Evolutionary conservation across 2,113 vertebrate genomes (phyloP), one percentile per base, ranked within the genome.

Genomic region (Pterocles gutturalis): DNA sequence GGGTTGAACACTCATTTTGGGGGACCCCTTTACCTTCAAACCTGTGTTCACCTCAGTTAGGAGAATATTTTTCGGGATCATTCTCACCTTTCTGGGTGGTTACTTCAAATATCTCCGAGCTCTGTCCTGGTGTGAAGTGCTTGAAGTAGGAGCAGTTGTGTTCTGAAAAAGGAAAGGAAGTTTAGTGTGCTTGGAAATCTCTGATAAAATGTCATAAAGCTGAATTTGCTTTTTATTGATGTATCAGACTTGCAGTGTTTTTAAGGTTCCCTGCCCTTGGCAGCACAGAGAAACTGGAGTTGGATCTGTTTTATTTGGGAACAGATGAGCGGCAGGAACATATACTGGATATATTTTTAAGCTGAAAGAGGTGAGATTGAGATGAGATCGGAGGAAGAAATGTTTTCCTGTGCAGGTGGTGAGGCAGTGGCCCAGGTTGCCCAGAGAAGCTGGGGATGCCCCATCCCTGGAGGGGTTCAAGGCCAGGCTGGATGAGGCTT

Each of bases 61-160:
- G 41, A 48, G 67, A 89, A 53, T 31, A 34, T 8, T 43, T 83
- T 66, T 83, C 9, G 14, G 26, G 26, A 19, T 46, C 3, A 3
- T 55, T 75, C 98, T 89, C 98, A 99, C 99, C 99, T 98, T 99
- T 99, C 95, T 99, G 99, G 38, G 99, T 99, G 94, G 99, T 99
- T 58, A 99, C 98, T 96, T 99, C 98, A 89, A 99, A 99, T 96
- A 99, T 99, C 93, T 99, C 99, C 0, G 99, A 97, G 64, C 98
- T 99, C 94, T 98, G 96, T 26, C 99, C 99, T 2, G 99, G 99
- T 53, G 99, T 99, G 97, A 99, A 99, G 96, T 99, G 99, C 80
- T 98, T 98, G 98, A 99, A 99, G 97, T 99, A 99, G 24, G 99
- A 99, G 95, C 99, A 99, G 98, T 99, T 99, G 93, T 98, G 97